A percentile compares a stretch with the other conserved stretches of the same genome.
phyloP scores from a whole-genome alignment of 2,888 invertebrate genomes.

The Brenthis hecate region DNA sequence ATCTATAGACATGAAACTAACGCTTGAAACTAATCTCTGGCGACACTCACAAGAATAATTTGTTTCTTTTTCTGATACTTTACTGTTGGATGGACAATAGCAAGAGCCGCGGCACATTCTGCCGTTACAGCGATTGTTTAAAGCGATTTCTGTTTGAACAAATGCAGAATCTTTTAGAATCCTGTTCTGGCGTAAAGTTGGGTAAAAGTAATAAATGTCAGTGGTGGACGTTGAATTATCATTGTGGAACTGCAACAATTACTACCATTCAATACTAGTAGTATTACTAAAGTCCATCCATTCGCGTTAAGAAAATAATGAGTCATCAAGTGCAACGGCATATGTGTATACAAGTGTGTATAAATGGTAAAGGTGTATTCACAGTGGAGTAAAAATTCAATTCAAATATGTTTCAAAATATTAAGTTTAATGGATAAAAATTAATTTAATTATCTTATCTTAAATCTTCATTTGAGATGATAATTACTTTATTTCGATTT shows the following conservation, averaged over 20 bases:
- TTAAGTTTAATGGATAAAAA: too few relatives aligned
- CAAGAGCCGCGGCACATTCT: slow-evolving; percentile 46
- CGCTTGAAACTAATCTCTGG: not conserved
- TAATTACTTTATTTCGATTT: too few relatives aligned
- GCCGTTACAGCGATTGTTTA: slow-evolving; percentile 29
- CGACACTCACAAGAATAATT: slow-evolving; percentile 7
- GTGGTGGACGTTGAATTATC: slow-evolving; percentile 70
- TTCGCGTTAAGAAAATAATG: too few relatives aligned
- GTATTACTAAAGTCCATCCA: not conserved
- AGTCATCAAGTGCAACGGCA: too few relatives aligned
- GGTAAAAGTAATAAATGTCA: slow-evolving; percentile 68
- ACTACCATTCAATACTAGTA: not conserved
- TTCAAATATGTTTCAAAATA: too few relatives aligned
- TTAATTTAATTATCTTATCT: too few relatives aligned
- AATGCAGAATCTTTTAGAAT: slow-evolving; percentile 43
- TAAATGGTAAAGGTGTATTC: too few relatives aligned
- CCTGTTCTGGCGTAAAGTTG: slow-evolving; percentile 46
- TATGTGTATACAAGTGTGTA: too few relatives aligned
- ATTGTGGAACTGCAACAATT: slow-evolving; percentile 65
- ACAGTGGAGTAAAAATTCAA: too few relatives aligned
- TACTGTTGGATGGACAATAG: slow-evolving; percentile 40
- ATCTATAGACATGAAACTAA: slow-evolving; percentile 41
- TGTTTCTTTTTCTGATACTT: slow-evolving; percentile 9
- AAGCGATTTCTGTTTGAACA: slow-evolving; percentile 52
- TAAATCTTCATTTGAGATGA: too few relatives aligned